A percentile compares a stretch with the other conserved stretches of the same genome.
These are phyloP conservation scores for Micropterix aruncella DNA, from an alignment of 2,888 invertebrate species.

Conservation along the genomic window DNA sequence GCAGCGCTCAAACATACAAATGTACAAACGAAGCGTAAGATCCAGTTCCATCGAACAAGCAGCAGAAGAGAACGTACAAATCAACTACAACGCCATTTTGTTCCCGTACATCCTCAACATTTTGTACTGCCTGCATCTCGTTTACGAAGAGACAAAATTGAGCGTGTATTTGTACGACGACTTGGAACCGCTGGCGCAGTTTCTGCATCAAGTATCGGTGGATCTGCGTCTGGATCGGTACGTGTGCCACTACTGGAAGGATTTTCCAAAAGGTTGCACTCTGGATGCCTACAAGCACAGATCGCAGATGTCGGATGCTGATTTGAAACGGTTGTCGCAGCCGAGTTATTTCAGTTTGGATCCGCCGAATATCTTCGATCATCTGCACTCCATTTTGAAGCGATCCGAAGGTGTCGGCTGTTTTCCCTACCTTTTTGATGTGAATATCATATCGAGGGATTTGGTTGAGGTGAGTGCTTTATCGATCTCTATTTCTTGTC, in stretches of 20 bases:
- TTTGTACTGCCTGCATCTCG: conserved; percentile 68
- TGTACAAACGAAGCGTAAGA: conserved; percentile 13
- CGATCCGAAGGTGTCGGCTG: conserved; percentile 32
- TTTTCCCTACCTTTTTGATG: conserved; percentile 59
- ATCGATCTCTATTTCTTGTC: too few species aligned
- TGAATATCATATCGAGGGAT: conserved; percentile 59
- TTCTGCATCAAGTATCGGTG: conserved; percentile 61
- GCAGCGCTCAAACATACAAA: conserved; percentile 3
- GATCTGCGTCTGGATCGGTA: conserved; percentile 63
- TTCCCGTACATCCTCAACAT: conserved; percentile 62
- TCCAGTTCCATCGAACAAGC: conserved; percentile 7
- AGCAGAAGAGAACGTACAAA: conserved; percentile 21
- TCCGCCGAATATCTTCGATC: conserved; percentile 59
- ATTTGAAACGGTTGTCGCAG: conserved; percentile 40
- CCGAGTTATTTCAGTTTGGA: conserved; percentile 46
- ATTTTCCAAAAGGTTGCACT: conserved; percentile 55
- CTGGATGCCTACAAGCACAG: conserved; percentile 23
- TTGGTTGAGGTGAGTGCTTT: conserved; percentile 53
- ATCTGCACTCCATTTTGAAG: conserved; percentile 50
- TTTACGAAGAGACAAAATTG: conserved; percentile 85
- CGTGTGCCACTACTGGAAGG: conserved; percentile 70
- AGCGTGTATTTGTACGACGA: conserved; percentile 56
- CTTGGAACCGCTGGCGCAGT: conserved; percentile 48
- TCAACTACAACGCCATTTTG: conserved; percentile 50
- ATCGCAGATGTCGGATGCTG: conserved; percentile 39